Conservation (phyloP, 2,797 vertebrate genomes). For the Rhyacichthys aspro region DNA sequence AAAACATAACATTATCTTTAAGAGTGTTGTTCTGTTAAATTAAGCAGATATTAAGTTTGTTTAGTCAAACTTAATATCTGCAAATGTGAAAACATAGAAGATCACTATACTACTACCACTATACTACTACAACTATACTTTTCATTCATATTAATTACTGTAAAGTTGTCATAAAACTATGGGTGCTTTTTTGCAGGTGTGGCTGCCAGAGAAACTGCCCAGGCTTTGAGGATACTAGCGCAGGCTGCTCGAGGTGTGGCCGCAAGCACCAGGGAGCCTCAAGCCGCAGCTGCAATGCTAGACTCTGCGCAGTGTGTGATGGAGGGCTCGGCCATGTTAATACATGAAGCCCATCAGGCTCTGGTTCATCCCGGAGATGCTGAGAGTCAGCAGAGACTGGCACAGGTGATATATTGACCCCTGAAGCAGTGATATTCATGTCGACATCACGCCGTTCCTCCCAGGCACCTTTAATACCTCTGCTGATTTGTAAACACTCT, state of each 20-base stretch:
- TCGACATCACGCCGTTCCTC: constrained; percentile 27
- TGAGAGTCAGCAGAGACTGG: constrained; percentile 96
- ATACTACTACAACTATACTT: too few relatives aligned
- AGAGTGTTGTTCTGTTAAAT: too few relatives aligned
- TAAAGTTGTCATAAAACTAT: background rate
- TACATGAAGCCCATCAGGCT: constrained; percentile 96
- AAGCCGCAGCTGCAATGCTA: constrained; percentile 91
- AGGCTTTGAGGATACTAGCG: constrained; percentile 94
- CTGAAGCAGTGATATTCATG: constrained; percentile 15
- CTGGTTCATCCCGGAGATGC: constrained; percentile 93
- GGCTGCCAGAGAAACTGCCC: constrained; percentile 95
- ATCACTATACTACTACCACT: too few relatives aligned
- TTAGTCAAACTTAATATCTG: too few relatives aligned
- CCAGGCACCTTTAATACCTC: constrained; percentile 18
- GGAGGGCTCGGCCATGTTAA: constrained; percentile 97
- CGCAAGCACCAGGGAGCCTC: constrained; percentile 90
- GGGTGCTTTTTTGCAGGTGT: constrained; percentile 80
- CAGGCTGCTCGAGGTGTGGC: constrained; percentile 96
- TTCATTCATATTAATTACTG: too few relatives aligned
- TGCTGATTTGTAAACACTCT: constrained; percentile 59
- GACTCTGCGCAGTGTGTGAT: constrained; percentile 96
- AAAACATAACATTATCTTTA: too few relatives aligned
- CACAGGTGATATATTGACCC: constrained; percentile 84
- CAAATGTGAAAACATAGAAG: too few relatives aligned
- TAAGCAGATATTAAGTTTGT: too few relatives aligned